Conservation (phyloP, 1,140 invertebrate species). For the Ridgeia piscesae region DNA sequence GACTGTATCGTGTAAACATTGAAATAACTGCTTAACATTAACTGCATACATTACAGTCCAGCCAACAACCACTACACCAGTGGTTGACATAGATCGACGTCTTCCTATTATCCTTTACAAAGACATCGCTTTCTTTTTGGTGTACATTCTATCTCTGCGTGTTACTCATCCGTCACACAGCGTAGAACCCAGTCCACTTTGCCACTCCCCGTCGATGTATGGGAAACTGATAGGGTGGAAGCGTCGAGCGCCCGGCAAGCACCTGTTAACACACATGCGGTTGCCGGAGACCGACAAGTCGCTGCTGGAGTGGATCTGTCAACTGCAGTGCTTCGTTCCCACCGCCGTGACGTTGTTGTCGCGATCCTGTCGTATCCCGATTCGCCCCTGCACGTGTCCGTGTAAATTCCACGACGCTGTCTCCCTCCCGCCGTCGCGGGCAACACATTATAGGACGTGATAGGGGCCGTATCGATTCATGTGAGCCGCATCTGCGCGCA, state of each 20-base stretch:
- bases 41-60: no score
- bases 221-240: neutral
- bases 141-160: no score
- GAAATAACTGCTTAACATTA: no score
- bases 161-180: no score
- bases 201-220: neutral
- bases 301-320: neutral
- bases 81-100: no score
- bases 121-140: no score
- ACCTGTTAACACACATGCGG: neutral
- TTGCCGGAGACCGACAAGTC: neutral
- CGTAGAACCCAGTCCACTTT: no score
- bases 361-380: neutral
- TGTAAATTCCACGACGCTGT: neutral
- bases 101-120: no score
- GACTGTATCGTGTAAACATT: no score
- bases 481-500: slow-evolving; percentile 2
- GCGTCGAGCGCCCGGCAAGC: neutral
- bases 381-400: neutral
- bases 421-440: neutral
- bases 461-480: neutral
- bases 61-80: no score
- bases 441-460: neutral
- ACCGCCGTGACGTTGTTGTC: slow-evolving; percentile 3
- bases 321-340: neutral